phyloP scores from a whole-genome alignment of 2,113 vertebrate genomes.

The Strix aluco region DNA sequence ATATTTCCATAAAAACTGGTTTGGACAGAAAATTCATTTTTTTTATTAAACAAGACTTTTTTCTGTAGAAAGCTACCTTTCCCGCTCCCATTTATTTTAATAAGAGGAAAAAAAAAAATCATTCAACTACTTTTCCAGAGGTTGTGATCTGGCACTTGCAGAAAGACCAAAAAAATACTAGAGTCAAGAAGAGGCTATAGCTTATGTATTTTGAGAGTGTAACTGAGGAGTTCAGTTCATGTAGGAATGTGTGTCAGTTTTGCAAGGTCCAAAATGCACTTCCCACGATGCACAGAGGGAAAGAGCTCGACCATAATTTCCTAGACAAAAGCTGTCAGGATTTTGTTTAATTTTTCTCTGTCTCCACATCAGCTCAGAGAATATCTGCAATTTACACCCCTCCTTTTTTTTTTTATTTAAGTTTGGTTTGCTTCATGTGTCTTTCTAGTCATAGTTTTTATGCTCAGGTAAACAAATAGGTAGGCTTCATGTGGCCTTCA shows the following conservation, averaged over 20 bases:
- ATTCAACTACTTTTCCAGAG: not conserved
- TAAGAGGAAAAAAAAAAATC: not conserved
- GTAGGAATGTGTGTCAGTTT: not conserved
- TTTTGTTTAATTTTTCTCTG: not conserved
- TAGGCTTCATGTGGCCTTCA: not conserved
- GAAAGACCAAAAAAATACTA: not conserved
- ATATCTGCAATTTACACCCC: not conserved
- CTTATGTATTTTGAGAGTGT: not conserved
- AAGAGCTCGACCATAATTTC: not conserved
- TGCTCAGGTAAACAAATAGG: not conserved
- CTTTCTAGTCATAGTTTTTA: not conserved
- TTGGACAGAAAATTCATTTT: not conserved
- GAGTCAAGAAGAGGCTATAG: not conserved
- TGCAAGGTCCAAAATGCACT: not conserved
- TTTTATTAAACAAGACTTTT: not conserved
- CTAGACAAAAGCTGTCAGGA: not conserved
- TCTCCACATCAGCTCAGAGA: not conserved
- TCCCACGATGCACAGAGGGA: not conserved
- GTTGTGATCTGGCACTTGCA: not conserved
- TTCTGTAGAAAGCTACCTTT: not conserved
- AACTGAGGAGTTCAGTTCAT: not conserved
- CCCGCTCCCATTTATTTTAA: not conserved
- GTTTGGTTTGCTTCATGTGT: not conserved
- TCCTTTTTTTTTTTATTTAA: not conserved
- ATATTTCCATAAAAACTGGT: not conserved